Percentiles rank a stretch among this genome's conserved stretches.
These are phyloP conservation scores for Pemphigus obesinymphae DNA, from an alignment of 1,140 invertebrate species.

Conservation along the genomic window DNA sequence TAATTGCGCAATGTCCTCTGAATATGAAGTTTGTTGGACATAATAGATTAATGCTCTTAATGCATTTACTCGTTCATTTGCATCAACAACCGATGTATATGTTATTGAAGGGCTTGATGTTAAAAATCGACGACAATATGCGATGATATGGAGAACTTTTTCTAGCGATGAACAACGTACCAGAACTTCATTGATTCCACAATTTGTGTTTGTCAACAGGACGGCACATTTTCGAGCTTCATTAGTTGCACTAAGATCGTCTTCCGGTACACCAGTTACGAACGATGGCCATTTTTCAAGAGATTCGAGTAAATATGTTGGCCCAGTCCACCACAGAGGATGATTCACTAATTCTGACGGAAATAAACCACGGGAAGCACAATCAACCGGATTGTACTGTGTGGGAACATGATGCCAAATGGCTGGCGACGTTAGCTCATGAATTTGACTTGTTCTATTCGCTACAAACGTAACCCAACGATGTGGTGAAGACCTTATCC, in stretches of 20 bases:
- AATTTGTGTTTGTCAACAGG: not conserved
- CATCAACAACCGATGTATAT: not conserved
- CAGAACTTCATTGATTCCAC: not conserved
- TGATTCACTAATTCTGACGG: not conserved
- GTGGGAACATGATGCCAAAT: slow-evolving; percentile 50
- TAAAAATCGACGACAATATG: not conserved
- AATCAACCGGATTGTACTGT: slow-evolving; percentile 52
- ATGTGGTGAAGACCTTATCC: too few species aligned
- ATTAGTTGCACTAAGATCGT: too few species aligned
- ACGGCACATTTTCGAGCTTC: too few species aligned
- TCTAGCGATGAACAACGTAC: not conserved
- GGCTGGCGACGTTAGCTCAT: slow-evolving; percentile 42
- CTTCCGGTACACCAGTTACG: too few species aligned
- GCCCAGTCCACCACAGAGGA: slow-evolving; percentile 18
- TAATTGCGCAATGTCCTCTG: not conserved
- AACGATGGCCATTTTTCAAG: not conserved
- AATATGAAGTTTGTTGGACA: not conserved
- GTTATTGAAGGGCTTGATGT: not conserved
- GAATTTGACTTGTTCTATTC: slow-evolving; percentile 51
- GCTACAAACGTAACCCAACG: slow-evolving; percentile 42
- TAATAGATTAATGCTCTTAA: not conserved
- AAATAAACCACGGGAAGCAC: slow-evolving; percentile 48
- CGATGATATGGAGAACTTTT: not conserved
- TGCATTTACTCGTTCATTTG: not conserved
- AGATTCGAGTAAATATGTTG: not conserved